These are phyloP conservation scores for Drosophila yooni DNA, from an alignment of 2,888 invertebrate genomes.

Conservation along the genomic window DNA sequence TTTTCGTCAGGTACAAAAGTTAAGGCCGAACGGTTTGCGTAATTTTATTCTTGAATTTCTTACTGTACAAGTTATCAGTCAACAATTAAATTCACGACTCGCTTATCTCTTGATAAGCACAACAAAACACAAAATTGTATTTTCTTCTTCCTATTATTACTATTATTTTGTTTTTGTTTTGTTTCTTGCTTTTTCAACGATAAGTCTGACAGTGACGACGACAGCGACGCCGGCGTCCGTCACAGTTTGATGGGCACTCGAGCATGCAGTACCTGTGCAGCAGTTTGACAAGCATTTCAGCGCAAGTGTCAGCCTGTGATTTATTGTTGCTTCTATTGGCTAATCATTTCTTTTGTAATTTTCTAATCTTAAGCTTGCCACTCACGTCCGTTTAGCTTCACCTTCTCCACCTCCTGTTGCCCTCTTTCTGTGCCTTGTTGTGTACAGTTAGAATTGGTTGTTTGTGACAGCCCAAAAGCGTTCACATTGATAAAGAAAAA, in stretches of 20 bases:
- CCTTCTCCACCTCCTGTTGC: background rate
- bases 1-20: conserved; percentile 55
- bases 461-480: conserved; percentile 24
- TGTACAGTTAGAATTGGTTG: conserved; percentile 63
- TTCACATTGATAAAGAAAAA: conserved; percentile 45
- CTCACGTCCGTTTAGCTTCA: conserved; percentile 46
- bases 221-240: conserved; percentile 14
- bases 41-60: conserved; percentile 22
- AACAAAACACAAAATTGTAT: conserved; percentile 6
- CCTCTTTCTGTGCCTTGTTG: conserved; percentile 7
- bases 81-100: conserved; percentile 53
- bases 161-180: background rate
- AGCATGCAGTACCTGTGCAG: conserved; percentile 20
- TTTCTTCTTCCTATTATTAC: conserved; percentile 5
- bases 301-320: conserved; percentile 33
- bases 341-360: conserved; percentile 22
- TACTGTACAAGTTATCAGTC: conserved; percentile 67
- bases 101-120: conserved; percentile 71
- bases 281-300: conserved; percentile 48
- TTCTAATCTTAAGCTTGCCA: conserved; percentile 51
- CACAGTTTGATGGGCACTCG: conserved; percentile 49
- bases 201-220: conserved; percentile 39
- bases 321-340: conserved; percentile 22
- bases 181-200: conserved; percentile 28
- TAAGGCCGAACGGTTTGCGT: conserved; percentile 44